phyloP scores from a whole-genome alignment of 2,113 vertebrate genomes.

The Eulacestoma nigropectus region DNA sequence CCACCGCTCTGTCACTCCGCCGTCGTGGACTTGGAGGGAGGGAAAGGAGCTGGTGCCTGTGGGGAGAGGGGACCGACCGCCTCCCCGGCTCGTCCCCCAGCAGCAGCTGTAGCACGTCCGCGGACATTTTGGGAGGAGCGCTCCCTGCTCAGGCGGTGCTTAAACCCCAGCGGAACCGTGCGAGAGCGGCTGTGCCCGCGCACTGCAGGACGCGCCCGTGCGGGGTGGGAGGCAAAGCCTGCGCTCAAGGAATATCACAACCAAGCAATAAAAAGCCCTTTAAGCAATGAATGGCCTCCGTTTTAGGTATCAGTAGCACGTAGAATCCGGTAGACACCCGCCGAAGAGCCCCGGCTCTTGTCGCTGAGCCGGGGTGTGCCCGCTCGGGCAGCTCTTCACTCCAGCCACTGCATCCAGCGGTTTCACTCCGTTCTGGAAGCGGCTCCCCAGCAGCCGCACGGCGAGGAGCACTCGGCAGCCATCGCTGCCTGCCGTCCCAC shows the following conservation, averaged over 20 bases:
- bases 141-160: neutral
- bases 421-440: neutral
- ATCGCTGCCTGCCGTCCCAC: neutral
- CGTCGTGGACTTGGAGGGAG: neutral
- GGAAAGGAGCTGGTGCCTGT: neutral
- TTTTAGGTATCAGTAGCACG: accelerated
- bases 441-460: neutral
- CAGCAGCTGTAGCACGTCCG: neutral
- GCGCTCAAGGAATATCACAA: neutral
- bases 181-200: neutral
- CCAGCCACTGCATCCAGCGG: neutral
- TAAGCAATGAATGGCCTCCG: neutral
- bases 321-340: accelerated
- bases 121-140: neutral
- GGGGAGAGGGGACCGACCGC: neutral
- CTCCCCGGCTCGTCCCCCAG: neutral
- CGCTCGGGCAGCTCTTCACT: neutral
- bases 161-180: accelerated
- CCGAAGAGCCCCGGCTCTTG: neutral
- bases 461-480: neutral
- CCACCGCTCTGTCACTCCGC: neutral
- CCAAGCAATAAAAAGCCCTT: neutral
- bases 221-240: neutral
- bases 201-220: accelerated
- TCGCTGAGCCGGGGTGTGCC: neutral